These are phyloP conservation scores for Apamea monoglypha DNA, from an alignment of 2,888 invertebrate species.

Conservation along the genomic window DNA sequence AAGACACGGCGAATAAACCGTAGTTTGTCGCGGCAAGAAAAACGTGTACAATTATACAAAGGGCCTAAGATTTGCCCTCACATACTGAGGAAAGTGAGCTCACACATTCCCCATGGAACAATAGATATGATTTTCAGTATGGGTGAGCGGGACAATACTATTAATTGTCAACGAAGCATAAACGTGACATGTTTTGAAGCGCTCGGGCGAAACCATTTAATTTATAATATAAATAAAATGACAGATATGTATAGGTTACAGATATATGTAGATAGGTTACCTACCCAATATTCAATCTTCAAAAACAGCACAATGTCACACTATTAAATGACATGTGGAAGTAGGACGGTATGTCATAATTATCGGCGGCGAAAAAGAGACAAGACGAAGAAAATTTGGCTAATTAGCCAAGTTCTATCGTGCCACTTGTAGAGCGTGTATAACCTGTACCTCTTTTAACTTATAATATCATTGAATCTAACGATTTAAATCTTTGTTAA, in stretches of 20 bases:
- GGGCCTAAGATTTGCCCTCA: background rate
- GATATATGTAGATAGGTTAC: too few relatives aligned
- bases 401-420: background rate
- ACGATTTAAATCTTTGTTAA: background rate
- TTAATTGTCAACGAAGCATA: background rate
- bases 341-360: background rate
- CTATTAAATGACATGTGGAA: background rate
- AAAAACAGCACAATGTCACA: background rate
- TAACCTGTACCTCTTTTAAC: background rate
- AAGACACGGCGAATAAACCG: too few relatives aligned
- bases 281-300: too few relatives aligned
- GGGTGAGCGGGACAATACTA: background rate
- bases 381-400: too few relatives aligned
- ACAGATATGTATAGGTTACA: too few relatives aligned
- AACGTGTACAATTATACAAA: too few relatives aligned
- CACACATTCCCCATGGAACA: background rate
- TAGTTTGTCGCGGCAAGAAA: too few relatives aligned
- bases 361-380: too few relatives aligned
- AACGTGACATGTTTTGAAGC: background rate
- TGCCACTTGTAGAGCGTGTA: background rate
- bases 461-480: background rate
- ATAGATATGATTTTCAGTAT: background rate
- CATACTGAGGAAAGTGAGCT: background rate
- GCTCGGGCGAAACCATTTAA: background rate
- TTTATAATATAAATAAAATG: too few relatives aligned